These are phyloP conservation scores for Lepilemur septentrionalis DNA, from an alignment of 2,797 vertebrate species.

Conservation along the genomic window DNA sequence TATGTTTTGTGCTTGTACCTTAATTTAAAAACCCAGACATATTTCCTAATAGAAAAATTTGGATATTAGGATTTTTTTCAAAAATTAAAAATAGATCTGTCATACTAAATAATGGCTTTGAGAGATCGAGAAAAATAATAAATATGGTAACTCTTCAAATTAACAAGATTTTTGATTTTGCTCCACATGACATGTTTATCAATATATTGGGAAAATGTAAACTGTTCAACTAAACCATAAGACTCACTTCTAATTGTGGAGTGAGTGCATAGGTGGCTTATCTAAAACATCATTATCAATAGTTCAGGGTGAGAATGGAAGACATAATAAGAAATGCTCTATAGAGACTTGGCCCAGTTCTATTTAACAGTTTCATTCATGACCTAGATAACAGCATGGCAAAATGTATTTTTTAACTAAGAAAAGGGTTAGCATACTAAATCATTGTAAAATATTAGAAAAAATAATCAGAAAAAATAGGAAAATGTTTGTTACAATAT, in stretches of 20 bases:
- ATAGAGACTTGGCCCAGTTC: constrained; percentile 45
- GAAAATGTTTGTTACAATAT: neutral
- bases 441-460: neutral
- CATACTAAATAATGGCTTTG: neutral
- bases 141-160: neutral
- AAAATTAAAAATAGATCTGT: neutral
- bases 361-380: constrained; percentile 59
- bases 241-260: neutral
- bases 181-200: neutral
- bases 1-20: neutral
- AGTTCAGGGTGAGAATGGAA: constrained; percentile 42
- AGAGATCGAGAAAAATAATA: neutral
- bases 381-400: constrained; percentile 42
- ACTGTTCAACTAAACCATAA: neutral
- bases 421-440: neutral
- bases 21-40: neutral
- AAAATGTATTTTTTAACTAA: constrained; percentile 42
- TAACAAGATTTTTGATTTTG: neutral
- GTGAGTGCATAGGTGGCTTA: neutral
- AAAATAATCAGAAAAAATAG: neutral
- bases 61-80: neutral
- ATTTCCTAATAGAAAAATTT: neutral
- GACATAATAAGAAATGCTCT: constrained; percentile 57
- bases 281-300: constrained; percentile 48
- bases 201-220: neutral